Percentiles rank a stretch among this genome's conserved stretches.
Conservation (phyloP, 2,113 vertebrate species). For the Phyllostomus hastatus region DNA sequence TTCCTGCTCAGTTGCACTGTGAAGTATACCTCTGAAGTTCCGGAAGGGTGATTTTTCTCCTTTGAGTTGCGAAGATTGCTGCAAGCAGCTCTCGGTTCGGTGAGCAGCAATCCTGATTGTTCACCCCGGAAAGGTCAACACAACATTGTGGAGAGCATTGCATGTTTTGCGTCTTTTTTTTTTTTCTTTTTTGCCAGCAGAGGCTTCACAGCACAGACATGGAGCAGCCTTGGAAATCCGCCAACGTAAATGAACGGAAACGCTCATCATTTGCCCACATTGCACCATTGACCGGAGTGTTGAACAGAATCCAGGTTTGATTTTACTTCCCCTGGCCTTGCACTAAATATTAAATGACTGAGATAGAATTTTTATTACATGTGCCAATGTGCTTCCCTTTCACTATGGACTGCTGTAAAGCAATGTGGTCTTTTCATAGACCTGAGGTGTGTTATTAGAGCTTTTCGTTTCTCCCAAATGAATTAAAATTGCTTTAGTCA, state of each 20-base stretch:
- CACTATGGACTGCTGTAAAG: slow-evolving; percentile 46
- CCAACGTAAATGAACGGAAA: slow-evolving; percentile 78
- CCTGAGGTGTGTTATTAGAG: slow-evolving; percentile 62
- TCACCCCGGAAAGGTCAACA: slow-evolving; percentile 63
- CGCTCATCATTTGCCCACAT: slow-evolving; percentile 73
- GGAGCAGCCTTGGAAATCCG: slow-evolving; percentile 72
- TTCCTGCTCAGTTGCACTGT: neutral
- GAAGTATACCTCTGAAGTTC: neutral
- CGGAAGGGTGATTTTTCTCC: neutral
- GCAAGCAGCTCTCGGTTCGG: neutral
- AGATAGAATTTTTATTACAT: slow-evolving; percentile 74
- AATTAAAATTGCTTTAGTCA: slow-evolving; percentile 67
- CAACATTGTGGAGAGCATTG: neutral
- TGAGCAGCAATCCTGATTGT: neutral
- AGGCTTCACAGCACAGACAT: slow-evolving; percentile 68
- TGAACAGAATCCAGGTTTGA: slow-evolving; percentile 76
- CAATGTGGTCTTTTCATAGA: slow-evolving; percentile 64
- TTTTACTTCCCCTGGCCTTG: slow-evolving; percentile 75
- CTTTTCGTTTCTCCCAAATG: slow-evolving; percentile 62
- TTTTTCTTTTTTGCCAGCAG: neutral
- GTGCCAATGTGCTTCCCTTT: slow-evolving; percentile 64
- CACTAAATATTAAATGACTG: slow-evolving; percentile 74
- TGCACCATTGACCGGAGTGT: slow-evolving; percentile 68
- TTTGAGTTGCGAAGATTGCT: neutral
- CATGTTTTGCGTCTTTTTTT: neutral